Conservation (phyloP, 2,888 invertebrate species). For the Thereva unica region DNA sequence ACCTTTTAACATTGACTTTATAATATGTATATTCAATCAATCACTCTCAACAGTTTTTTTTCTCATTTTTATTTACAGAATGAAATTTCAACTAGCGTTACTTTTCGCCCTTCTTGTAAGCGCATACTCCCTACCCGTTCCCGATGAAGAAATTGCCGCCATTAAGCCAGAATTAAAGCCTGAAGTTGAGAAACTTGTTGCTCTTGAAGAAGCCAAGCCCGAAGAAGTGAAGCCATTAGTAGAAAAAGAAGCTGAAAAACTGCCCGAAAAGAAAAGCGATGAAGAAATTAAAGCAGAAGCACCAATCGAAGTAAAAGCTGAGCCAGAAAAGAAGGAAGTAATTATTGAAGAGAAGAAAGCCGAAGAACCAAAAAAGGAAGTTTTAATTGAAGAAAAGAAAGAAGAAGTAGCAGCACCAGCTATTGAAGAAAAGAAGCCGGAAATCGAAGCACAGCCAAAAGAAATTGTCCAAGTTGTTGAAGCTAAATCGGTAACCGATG, state of each 20-base stretch:
- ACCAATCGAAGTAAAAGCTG: conserved; percentile 22
- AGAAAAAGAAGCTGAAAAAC: conserved; percentile 10
- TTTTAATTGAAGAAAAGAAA: conserved; percentile 46
- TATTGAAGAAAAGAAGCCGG: conserved; percentile 31
- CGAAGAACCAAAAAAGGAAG: conserved; percentile 46
- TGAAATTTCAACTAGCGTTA: conserved; percentile 54
- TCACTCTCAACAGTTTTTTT: background rate
- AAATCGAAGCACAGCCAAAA: conserved; percentile 42
- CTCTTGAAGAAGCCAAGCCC: conserved; percentile 45
- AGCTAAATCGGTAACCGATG: conserved; percentile 39
- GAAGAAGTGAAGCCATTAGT: conserved; percentile 41
- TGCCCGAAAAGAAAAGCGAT: conserved; percentile 36
- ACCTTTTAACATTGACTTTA: background rate
- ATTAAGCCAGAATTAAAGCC: conserved; percentile 38
- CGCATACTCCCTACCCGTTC: conserved; percentile 51
- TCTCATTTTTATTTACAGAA: conserved; percentile 45
- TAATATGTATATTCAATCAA: background rate
- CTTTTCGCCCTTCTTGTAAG: conserved; percentile 50
- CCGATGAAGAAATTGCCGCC: conserved; percentile 52
- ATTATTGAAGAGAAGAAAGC: conserved; percentile 45
- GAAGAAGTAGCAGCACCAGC: conserved; percentile 40
- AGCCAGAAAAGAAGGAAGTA: conserved; percentile 33
- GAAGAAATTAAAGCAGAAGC: conserved; percentile 38
- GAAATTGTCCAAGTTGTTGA: conserved; percentile 45
- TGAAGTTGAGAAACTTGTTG: conserved; percentile 45